phyloP scores from a whole-genome alignment of 2,888 invertebrate genomes.

The Dioctria rufipes region DNA sequence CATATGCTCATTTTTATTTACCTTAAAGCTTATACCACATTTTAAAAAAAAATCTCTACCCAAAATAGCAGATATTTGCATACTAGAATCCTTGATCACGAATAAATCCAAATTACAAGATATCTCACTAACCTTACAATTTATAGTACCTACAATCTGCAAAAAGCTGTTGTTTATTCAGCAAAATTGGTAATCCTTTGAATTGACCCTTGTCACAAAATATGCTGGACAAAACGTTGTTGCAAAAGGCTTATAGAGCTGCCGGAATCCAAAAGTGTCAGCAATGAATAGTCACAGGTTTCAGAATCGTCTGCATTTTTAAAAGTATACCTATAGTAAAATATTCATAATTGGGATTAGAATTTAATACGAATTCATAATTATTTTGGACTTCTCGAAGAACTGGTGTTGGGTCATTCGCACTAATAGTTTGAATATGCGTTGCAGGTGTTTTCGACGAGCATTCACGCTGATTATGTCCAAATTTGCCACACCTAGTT shows the following conservation, averaged over 20 bases:
- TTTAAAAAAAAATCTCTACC: not conserved
- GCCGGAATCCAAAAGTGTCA: too few species aligned
- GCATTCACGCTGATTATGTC: not conserved
- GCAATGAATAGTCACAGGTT: not conserved
- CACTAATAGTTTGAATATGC: too few species aligned
- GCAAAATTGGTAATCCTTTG: not conserved
- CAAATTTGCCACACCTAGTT: not conserved
- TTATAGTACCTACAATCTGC: not conserved
- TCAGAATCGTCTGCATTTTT: not conserved
- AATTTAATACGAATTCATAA: not conserved
- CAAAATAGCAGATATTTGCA: not conserved
- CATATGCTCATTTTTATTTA: too few species aligned
- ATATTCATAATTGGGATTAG: not conserved
- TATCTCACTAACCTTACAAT: not conserved
- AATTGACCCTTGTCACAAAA: not conserved
- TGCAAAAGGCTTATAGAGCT: not conserved
- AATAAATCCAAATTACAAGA: not conserved
- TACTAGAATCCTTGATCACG: not conserved
- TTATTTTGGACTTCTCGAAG: not conserved
- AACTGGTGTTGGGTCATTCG: too few species aligned
- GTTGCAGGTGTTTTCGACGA: not conserved
- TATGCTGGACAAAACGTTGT: too few species aligned
- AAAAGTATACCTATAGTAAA: not conserved
- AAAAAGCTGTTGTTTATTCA: not conserved
- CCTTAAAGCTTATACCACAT: too few species aligned